Conservation (phyloP, 2,888 invertebrate species). For the Miltochrista miniata region DNA sequence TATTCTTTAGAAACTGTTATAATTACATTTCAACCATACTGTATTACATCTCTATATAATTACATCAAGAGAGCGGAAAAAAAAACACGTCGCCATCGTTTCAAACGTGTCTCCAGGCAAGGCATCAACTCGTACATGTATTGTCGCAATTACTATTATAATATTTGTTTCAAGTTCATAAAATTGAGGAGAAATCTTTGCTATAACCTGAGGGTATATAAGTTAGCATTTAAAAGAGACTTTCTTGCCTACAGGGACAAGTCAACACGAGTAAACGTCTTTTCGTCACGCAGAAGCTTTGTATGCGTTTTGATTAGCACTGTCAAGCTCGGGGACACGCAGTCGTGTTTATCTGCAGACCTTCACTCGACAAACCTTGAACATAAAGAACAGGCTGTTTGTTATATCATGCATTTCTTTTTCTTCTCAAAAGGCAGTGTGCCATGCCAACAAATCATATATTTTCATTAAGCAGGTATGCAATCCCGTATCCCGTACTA, state of each 20-base stretch:
- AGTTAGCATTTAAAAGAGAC: not conserved
- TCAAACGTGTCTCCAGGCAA: constrained; percentile 20
- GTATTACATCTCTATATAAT: not conserved
- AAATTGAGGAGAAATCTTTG: constrained; percentile 7
- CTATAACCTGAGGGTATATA: not conserved
- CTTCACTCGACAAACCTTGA: not conserved
- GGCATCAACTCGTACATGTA: constrained; percentile 18
- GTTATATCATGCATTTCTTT: no score
- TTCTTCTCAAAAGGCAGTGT: no score
- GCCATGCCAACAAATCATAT: no score
- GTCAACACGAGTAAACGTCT: not conserved
- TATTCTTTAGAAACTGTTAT: not conserved
- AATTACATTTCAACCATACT: not conserved
- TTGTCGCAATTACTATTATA: constrained; percentile 8
- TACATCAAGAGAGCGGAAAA: constrained; percentile 4
- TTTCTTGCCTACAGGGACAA: not conserved
- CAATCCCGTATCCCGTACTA: no score
- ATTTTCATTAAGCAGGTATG: no score
- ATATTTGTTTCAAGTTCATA: not conserved
- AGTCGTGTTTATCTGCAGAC: not conserved
- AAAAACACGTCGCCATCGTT: constrained; percentile 17
- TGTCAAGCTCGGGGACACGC: not conserved
- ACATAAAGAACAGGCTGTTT: no score
- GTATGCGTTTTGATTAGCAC: not conserved
- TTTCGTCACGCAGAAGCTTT: not conserved